Evolutionary conservation across 2,797 vertebrate genomes (phyloP).

Genomic region (Ceyx erithaca): DNA sequence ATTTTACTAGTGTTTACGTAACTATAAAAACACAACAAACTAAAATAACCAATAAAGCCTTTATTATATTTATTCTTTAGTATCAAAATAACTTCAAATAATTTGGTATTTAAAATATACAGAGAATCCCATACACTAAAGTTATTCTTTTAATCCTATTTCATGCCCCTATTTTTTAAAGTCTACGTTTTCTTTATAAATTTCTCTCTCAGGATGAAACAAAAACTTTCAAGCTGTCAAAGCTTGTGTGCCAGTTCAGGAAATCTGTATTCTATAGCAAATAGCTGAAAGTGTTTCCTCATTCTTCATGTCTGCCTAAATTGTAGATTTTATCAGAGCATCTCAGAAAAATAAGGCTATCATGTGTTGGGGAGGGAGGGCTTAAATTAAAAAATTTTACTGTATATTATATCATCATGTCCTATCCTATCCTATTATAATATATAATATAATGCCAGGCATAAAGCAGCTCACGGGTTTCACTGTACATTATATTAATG

Average conservation of each 20-base stretch:
- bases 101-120: not conserved
- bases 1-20: not conserved
- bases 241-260: not conserved
- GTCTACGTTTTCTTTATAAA: not conserved
- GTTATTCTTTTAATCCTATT: not conserved
- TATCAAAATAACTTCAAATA: not conserved
- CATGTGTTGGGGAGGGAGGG: not conserved
- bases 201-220: not conserved
- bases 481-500: not conserved
- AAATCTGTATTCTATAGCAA: not conserved
- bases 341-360: not conserved
- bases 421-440: not conserved
- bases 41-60: not conserved
- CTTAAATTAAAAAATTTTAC: conserved; percentile 21
- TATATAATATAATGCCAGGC: not conserved
- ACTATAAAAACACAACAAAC: not conserved
- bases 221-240: not conserved
- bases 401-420: not conserved
- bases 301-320: not conserved
- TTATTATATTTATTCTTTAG: not conserved
- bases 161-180: not conserved
- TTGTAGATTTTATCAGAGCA: not conserved
- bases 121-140: not conserved
- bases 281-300: not conserved
- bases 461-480: not conserved